Evolutionary conservation across 2,113 vertebrate genomes (phyloP), one percentile per base, ranked within the genome.

Genomic region (Steatornis caripensis): DNA sequence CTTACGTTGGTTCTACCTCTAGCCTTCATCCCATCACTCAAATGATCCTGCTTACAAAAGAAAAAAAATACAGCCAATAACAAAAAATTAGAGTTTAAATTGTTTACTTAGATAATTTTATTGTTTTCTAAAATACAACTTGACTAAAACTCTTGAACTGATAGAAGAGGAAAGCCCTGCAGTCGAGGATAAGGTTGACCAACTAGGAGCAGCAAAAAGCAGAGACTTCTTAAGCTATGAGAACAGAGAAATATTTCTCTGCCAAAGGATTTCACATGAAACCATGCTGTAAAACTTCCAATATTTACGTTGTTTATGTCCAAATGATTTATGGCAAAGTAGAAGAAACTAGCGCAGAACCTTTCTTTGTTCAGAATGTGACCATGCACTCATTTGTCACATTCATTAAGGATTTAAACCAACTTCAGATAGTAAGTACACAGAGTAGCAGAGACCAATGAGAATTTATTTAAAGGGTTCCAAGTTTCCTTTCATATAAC

Each of bases 251-350:
- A 13, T 53, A 78, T 21, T 90, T 75, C 51, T 75, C 15, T 70
- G 34, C 8, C 65, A 46, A 53, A 90, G 20, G 4, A 81, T 36
- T 10, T 65, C 32, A 60, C 12, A 5, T 20, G 24, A 45, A 84
- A 70, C 5, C 0, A 0, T 10, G 4, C 11, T 58, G 26, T 27
- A 71, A 7, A 2, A 57, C 24, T 78, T 74, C 20, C 37, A 53
- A 48, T n/a, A 64, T 27, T 75, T 57, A 41, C 11, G 34, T 26
- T 3, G 7, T 37, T 82, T 90, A 17, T 54, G 36, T 32, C 24
- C 41, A 75, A 61, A 36, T 24, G 3, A 61, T 66, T 57, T 49
- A 70, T 34, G 7, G 30, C 17, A 45, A 82, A 84, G 20, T 37
- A 30, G 32, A 5, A 84, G 22, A 85, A 95, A 34, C 17, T 54